These are phyloP conservation scores for Idaea aversata DNA, from an alignment of 2,888 invertebrate genomes.

Conservation along the genomic window DNA sequence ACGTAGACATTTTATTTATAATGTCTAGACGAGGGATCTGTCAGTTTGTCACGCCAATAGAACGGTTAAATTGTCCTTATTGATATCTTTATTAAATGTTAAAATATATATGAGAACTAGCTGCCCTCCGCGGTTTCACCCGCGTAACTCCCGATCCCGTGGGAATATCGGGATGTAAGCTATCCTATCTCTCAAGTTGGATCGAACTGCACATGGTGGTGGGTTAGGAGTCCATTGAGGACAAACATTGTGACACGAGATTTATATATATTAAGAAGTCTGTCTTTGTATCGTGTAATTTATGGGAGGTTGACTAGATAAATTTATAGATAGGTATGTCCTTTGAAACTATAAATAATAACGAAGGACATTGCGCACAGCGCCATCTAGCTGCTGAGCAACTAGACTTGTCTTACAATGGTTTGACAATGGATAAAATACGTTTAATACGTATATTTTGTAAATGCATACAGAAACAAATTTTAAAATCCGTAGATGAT, in stretches of 20 bases:
- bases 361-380: not conserved
- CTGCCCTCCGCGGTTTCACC: too few species aligned
- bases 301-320: not conserved
- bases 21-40: conserved; percentile 36
- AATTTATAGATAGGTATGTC: not conserved
- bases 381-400: not conserved
- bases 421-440: too few species aligned
- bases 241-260: too few species aligned
- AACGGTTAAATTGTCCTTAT: conserved; percentile 10
- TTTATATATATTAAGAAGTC: too few species aligned
- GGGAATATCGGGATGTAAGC: too few species aligned
- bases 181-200: too few species aligned
- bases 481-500: too few species aligned
- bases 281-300: conserved; percentile 1
- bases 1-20: conserved; percentile 36
- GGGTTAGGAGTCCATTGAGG: too few species aligned
- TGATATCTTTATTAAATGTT: conserved; percentile 6
- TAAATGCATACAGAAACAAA: too few species aligned
- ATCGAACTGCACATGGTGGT: too few species aligned
- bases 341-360: not conserved
- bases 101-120: not conserved
- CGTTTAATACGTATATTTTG: too few species aligned
- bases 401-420: not conserved
- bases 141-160: too few species aligned
- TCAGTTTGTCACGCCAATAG: conserved; percentile 30